These are phyloP conservation scores for Fratercula arctica DNA, from an alignment of 2,797 vertebrate species.

Conservation along the genomic window DNA sequence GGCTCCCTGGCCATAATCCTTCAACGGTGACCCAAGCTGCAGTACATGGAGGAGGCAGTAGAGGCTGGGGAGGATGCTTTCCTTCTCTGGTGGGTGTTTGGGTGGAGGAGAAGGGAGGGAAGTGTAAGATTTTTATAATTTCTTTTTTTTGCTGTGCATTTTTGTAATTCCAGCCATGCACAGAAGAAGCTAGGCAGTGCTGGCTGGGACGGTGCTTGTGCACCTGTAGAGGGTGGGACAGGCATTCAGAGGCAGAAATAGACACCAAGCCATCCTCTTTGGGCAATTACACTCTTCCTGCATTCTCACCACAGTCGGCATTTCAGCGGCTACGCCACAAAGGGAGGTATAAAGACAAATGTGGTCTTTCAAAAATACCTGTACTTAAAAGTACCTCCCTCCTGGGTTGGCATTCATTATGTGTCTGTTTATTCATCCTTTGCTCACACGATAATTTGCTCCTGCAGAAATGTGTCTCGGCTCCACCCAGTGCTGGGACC, in stretches of 20 bases:
- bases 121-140: accelerated
- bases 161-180: neutral
- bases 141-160: neutral
- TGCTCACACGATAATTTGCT: slow-evolving; percentile 31
- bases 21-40: neutral
- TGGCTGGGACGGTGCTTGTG: neutral
- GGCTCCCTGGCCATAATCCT: neutral
- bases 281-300: slow-evolving; percentile 57
- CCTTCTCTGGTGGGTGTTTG: neutral
- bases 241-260: slow-evolving; percentile 49
- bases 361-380: slow-evolving; percentile 27
- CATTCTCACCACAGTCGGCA: neutral
- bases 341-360: slow-evolving; percentile 19
- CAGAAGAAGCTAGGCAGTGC: neutral
- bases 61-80: neutral
- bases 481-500: neutral
- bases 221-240: slow-evolving; percentile 63
- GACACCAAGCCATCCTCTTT: slow-evolving; percentile 24
- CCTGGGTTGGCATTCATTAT: neutral
- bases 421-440: slow-evolving; percentile 34
- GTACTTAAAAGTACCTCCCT: slow-evolving; percentile 33
- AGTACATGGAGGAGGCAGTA: accelerated
- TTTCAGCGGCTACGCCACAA: neutral
- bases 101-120: neutral
- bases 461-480: neutral